These are phyloP conservation scores for Scytalopus superciliaris DNA, from an alignment of 2,113 vertebrate genomes.

Conservation along the genomic window DNA sequence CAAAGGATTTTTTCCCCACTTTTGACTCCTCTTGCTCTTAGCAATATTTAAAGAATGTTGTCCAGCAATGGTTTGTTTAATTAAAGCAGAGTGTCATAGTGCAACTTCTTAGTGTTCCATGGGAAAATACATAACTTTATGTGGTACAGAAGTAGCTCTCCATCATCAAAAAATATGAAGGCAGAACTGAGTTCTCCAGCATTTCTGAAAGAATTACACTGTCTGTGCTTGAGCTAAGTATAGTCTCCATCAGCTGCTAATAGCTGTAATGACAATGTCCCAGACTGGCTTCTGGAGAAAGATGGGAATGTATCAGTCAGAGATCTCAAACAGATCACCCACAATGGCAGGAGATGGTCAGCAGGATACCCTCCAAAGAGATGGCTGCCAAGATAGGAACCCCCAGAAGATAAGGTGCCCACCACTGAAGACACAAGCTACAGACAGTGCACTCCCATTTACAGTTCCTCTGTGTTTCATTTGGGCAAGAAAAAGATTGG, in stretches of 20 bases:
- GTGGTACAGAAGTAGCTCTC: background rate
- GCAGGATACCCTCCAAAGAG: background rate
- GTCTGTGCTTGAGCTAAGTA: background rate
- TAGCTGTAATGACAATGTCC: background rate
- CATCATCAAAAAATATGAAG: background rate
- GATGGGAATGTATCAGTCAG: rapidly evolving
- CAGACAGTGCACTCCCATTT: background rate
- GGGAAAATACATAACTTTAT: slow-evolving; percentile 8
- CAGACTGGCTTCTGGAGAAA: background rate
- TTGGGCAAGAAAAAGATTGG: background rate
- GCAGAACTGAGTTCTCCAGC: background rate
- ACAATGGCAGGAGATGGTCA: background rate
- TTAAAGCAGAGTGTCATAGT: background rate
- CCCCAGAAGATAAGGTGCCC: background rate
- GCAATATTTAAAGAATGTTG: background rate
- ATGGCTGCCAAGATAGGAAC: background rate
- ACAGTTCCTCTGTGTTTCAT: background rate
- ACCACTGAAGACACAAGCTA: background rate
- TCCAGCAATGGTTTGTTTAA: slow-evolving; percentile 38
- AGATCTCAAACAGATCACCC: background rate
- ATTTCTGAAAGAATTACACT: background rate
- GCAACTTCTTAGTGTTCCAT: slow-evolving; percentile 2
- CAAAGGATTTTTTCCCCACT: background rate
- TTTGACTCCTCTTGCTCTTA: background rate
- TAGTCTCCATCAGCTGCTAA: background rate